Evolutionary conservation across 2,888 invertebrate genomes (phyloP).

Genomic region (Pandemis corylana): DNA sequence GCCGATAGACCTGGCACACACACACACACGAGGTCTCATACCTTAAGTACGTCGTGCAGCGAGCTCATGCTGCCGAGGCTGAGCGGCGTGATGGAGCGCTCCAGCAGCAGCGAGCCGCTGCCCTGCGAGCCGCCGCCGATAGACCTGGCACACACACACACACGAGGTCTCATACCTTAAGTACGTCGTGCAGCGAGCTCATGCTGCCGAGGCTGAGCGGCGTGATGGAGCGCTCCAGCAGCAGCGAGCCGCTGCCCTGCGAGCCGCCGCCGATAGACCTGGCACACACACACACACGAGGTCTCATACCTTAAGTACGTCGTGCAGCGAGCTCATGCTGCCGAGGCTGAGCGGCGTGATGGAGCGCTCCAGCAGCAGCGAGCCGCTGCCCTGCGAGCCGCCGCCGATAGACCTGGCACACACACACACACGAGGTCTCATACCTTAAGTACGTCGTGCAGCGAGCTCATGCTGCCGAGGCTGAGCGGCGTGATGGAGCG

Average conservation of each 20-base stretch:
- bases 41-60: conserved; percentile 89
- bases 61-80: conserved; percentile 92
- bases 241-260: conserved; percentile 89
- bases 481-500: conserved; percentile 88
- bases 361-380: conserved; percentile 84
- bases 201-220: conserved; percentile 91
- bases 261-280: conserved; percentile 88
- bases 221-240: conserved; percentile 85
- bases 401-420: conserved; percentile 83
- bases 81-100: conserved; percentile 87
- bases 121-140: conserved; percentile 90
- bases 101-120: conserved; percentile 87
- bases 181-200: conserved; percentile 90
- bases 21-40: conserved; percentile 42
- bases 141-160: conserved; percentile 59
- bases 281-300: conserved; percentile 18
- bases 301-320: conserved; percentile 85
- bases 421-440: no score
- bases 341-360: conserved; percentile 89
- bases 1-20: conserved; percentile 74
- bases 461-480: conserved; percentile 90
- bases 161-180: conserved; percentile 77
- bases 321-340: conserved; percentile 91
- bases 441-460: conserved; percentile 89
- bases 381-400: conserved; percentile 91